These are phyloP conservation scores for Xestia rhomboidea DNA, from an alignment of 2,888 invertebrate species.

Conservation along the genomic window DNA sequence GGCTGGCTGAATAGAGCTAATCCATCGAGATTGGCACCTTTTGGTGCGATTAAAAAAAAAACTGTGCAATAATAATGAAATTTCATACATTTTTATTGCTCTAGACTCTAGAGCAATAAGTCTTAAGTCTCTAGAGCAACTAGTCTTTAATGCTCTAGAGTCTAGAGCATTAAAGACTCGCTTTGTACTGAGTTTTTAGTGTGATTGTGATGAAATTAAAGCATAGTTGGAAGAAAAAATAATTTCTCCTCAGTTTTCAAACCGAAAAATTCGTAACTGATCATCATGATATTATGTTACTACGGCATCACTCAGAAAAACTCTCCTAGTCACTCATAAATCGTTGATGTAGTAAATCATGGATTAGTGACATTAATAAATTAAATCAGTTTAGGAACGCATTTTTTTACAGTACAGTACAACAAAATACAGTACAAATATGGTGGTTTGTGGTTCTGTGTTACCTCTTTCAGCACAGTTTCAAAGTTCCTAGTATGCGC, in stretches of 20 bases:
- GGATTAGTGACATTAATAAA: neutral
- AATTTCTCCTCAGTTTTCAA: neutral
- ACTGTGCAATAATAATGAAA: no score
- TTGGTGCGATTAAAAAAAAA: no score
- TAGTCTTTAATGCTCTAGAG: no score
- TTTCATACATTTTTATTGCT: no score
- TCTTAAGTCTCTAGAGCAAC: no score
- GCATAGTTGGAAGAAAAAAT: no score
- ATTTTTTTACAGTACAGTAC: neutral
- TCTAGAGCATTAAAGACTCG: no score
- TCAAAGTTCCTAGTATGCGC: slow-evolving; percentile 97
- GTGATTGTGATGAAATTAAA: no score
- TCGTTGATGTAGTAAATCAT: neutral
- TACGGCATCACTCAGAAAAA: neutral
- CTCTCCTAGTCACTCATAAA: neutral
- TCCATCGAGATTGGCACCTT: no score
- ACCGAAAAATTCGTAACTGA: neutral
- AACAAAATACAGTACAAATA: neutral
- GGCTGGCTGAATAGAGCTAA: no score
- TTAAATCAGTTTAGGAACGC: neutral
- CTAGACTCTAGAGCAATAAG: no score
- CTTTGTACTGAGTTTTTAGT: no score
- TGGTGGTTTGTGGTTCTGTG: neutral
- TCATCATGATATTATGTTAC: neutral
- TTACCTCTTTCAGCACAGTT: slow-evolving; percentile 94